phyloP scores from a whole-genome alignment of 2,888 invertebrate species.

The Drosophila cognata region DNA sequence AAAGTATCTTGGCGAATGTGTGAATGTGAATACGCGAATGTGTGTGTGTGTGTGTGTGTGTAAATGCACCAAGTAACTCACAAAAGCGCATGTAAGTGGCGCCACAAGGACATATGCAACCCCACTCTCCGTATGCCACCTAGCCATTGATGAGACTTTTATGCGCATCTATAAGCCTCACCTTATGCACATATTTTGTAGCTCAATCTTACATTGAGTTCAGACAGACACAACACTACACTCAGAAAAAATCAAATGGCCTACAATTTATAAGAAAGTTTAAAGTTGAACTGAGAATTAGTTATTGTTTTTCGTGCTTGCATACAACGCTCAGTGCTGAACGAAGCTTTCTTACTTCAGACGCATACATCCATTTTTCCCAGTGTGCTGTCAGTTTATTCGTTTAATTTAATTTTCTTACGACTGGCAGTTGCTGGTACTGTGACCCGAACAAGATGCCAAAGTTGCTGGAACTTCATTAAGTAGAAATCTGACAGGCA shows the following conservation, averaged over 20 bases:
- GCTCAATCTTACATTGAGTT: slow-evolving; percentile 6
- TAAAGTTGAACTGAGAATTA: neutral
- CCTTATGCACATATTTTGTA: slow-evolving; percentile 17
- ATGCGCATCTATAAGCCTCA: slow-evolving; percentile 34
- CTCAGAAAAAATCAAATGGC: neutral
- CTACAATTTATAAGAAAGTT: neutral
- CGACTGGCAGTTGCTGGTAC: slow-evolving; percentile 38
- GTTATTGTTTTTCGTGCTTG: neutral
- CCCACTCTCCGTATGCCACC: slow-evolving; percentile 8
- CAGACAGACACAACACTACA: neutral
- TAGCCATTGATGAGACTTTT: slow-evolving; percentile 47
- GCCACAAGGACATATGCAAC: slow-evolving; percentile 14
- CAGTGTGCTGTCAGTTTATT: slow-evolving; percentile 40
- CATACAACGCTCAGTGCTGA: neutral
- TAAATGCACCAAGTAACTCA: slow-evolving; percentile 32
- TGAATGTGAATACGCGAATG: slow-evolving; percentile 3
- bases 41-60: slow-evolving; percentile 19
- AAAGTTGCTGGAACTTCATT: slow-evolving; percentile 73
- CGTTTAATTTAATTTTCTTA: slow-evolving; percentile 61
- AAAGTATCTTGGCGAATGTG: slow-evolving; percentile 27
- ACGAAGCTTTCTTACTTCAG: neutral
- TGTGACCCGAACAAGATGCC: slow-evolving; percentile 45
- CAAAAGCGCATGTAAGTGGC: slow-evolving; percentile 33
- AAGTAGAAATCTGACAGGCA: slow-evolving; percentile 66
- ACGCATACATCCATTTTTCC: neutral